A percentile compares a stretch with the other conserved stretches of the same genome.
These are phyloP conservation scores for Nymphalis io DNA, from an alignment of 1,140 invertebrate species.

Conservation along the genomic window DNA sequence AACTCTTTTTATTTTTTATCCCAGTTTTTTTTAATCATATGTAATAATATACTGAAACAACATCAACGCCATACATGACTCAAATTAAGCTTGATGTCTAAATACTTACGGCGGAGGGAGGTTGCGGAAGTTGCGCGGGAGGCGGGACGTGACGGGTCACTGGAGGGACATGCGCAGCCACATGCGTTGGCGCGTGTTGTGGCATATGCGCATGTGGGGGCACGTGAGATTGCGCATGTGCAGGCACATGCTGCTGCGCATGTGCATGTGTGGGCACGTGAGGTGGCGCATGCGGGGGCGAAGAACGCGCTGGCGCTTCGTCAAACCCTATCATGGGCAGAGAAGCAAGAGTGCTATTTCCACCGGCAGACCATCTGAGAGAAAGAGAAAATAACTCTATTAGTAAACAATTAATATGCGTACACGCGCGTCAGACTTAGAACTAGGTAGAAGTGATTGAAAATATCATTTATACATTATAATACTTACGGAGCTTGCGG, in stretches of 20 bases:
- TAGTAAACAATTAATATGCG: too few species aligned
- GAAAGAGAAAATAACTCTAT: too few species aligned
- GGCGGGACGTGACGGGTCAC: conserved; percentile 27
- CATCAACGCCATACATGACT: too few species aligned
- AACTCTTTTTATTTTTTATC: neutral
- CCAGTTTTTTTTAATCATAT: too few species aligned
- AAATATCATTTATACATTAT: neutral
- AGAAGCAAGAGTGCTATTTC: conserved; percentile 85
- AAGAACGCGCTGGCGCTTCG: conserved; percentile 68
- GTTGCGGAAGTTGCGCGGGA: conserved; percentile 31
- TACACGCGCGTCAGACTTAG: too few species aligned
- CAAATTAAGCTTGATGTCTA: too few species aligned
- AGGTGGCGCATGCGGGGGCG: conserved; percentile 30
- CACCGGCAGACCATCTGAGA: conserved; percentile 82
- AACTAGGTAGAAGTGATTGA: too few species aligned
- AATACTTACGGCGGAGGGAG: conserved; percentile 39
- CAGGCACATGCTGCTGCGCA: conserved; percentile 26
- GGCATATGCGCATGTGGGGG: conserved; percentile 19
- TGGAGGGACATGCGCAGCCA: conserved; percentile 25
- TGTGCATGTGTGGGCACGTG: conserved; percentile 15
- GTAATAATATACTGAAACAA: too few species aligned
- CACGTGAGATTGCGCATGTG: conserved; percentile 11
- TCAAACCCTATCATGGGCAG: conserved; percentile 89
- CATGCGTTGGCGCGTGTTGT: conserved; percentile 19
- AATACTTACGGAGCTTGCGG: conserved; percentile 79